Evolutionary conservation across 2,888 invertebrate species (phyloP), one percentile per base, ranked within the genome.

Genomic region (Marronus borbonicus): DNA sequence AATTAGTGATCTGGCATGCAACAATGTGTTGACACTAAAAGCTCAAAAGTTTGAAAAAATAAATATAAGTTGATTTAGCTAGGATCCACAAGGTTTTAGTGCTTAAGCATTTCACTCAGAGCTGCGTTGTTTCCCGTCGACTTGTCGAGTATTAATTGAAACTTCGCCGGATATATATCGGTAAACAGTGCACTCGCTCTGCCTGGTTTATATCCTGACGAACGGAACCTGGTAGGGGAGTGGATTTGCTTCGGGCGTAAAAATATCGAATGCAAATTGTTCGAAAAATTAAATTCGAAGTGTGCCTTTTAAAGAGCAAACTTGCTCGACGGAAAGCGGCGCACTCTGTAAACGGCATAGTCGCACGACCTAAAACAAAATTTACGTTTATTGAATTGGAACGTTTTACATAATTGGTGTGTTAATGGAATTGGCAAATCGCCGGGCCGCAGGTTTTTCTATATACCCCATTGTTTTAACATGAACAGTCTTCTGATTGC

Each of bases 361-460:
- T 55, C 39, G 69, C 74, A 74, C 80, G 76, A 62, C 75, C 78
- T 74, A 52, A 78, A 79, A 80, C 79, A 78, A 81, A 83, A 84
- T 84, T 84, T 83, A 85, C 84, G 83, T 84, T 83, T 84, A 84
- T 84, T 83, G 84, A 84, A 83, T 84, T 81, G 83, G 80, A 83
- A 81, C 83, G 83, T 84, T 85, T 85, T 85, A 83, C 84, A 84
- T 84, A 85, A 85, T 85, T 85, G 84, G 81, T 81, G 80, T 81
- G 80, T 83, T 85, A 85, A 85, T 84, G 84, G 84, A 85, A 84
- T 84, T 84, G 84, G 82, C 82, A 83, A 85, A 85, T 85, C 84
- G 83, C 83, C 81, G 77, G 79, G 78, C 80, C 69, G 76, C 24
- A 60, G 72, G 24, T 14, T 12, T 49, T 24, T 24, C 39, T 39